A percentile compares a stretch with the other conserved stretches of the same genome.
phyloP scores from a whole-genome alignment of 2,797 vertebrate species.

The Sebastes hubbsi region DNA sequence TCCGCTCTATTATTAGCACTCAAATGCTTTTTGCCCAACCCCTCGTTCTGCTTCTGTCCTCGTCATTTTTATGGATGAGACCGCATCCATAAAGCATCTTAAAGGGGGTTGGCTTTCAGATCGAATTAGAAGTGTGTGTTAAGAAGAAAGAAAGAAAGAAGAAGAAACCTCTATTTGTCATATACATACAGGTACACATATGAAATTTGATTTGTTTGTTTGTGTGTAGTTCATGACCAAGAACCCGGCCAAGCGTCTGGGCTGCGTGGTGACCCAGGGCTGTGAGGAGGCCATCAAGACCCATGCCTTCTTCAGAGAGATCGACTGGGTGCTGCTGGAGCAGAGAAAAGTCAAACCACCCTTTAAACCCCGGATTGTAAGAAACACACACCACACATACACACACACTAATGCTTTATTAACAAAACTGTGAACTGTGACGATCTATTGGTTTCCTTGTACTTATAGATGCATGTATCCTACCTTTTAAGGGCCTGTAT shows the following conservation, averaged over 20 bases:
- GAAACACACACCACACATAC: conserved; percentile 52
- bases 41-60: conserved; percentile 27
- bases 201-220: neutral
- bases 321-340: conserved; percentile 97
- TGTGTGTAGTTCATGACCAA: conserved; percentile 96
- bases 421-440: neutral
- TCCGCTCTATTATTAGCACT: conserved; percentile 55
- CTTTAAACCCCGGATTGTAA: conserved; percentile 99
- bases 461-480: neutral
- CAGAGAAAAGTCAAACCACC: conserved; percentile 97
- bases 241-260: conserved; percentile 95
- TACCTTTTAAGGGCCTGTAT: neutral
- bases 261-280: conserved; percentile 92
- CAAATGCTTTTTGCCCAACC: conserved; percentile 26
- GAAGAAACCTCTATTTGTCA: no score
- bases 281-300: conserved; percentile 97
- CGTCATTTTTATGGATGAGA: conserved; percentile 16
- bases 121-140: neutral
- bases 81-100: neutral
- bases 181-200: no score
- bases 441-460: neutral
- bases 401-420: neutral
- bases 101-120: neutral
- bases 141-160: no score
- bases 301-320: conserved; percentile 98